Conservation (phyloP, 2,113 vertebrate species). For the Ciconia maguari region DNA sequence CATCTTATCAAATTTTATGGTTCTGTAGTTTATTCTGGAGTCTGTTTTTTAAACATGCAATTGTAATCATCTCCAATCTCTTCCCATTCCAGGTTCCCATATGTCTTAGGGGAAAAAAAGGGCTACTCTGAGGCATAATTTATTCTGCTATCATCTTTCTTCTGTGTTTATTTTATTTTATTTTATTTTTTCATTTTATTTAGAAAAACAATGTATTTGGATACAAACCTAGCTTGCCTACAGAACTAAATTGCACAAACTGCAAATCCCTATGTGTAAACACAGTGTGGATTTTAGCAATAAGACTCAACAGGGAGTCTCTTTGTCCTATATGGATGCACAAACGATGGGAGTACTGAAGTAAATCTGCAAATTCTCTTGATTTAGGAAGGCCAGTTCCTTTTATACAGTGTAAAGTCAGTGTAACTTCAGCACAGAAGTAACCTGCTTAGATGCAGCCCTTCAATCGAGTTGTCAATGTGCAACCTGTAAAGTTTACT, state of each 20-base stretch:
- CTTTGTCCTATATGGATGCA: not conserved
- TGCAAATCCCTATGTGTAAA: not conserved
- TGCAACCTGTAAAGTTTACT: not conserved
- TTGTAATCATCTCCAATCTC: not conserved
- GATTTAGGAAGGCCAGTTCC: not conserved
- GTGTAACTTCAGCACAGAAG: not conserved
- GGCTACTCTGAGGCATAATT: not conserved
- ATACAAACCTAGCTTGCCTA: not conserved
- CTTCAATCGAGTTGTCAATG: rapidly evolving
- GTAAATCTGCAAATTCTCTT: not conserved
- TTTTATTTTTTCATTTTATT: not conserved
- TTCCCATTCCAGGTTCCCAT: not conserved
- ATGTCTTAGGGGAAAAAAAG: not conserved
- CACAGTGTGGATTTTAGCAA: not conserved
- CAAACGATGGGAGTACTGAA: not conserved
- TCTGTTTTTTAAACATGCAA: not conserved
- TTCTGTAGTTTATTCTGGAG: not conserved
- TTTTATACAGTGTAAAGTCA: not conserved
- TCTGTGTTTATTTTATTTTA: not conserved
- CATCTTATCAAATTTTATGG: not conserved
- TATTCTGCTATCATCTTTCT: not conserved
- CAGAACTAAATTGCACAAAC: not conserved
- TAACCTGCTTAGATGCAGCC: not conserved
- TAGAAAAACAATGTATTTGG: not conserved
- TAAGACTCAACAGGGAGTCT: not conserved